Evolutionary conservation across 64 coral and sea anemone species (phyloP), one percentile per base, ranked within the genome.

Genomic region (Orbicella faveolata): DNA sequence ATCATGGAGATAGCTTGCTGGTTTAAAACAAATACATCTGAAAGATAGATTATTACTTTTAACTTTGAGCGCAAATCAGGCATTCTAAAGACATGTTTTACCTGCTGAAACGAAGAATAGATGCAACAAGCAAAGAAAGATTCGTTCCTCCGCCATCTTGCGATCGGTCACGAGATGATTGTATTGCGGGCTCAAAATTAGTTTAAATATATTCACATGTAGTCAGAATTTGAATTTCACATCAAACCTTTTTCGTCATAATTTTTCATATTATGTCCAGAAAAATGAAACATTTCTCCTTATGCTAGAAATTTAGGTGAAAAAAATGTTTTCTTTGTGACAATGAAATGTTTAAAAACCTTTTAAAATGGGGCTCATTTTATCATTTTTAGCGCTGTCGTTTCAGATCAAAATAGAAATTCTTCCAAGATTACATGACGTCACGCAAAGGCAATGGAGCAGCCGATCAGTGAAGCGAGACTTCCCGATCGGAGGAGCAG

Each of bases 381-480:
- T 36, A n/a, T 9, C 35, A 18, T 25, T 36, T 21, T 20, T 9
- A 23, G 15, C 12, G 51, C 15, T 23, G 16, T 62, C 12, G 61
- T 4, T 6, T 10, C 20, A 1, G 14, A 61, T 88, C 74, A 88
- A 83, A 52, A 86, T 78, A 21, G 1, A 85, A 35, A 86, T 87
- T 92, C 90, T 87, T 52, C 11, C 25, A 70, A 92, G 13, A 0
- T 72, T 21, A 33, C 63, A 75, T 92, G 83, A 92, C 90, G 90
- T 92, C 90, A 92, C 53, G 76, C 51, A 35, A 37, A 33, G 53
- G 70, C 20, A 59, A 57, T 48, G 64, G 33, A 53, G 36, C 65
- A 85, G 52, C 62, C 82, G 65, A 85, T 85, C 63, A 23, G 9
- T 59, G 55, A 59, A 59, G 55, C 55, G 55, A 59, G 55, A 59